These are phyloP conservation scores for Glaucomys volans DNA, from an alignment of 2,113 vertebrate species.

Conservation along the genomic window DNA sequence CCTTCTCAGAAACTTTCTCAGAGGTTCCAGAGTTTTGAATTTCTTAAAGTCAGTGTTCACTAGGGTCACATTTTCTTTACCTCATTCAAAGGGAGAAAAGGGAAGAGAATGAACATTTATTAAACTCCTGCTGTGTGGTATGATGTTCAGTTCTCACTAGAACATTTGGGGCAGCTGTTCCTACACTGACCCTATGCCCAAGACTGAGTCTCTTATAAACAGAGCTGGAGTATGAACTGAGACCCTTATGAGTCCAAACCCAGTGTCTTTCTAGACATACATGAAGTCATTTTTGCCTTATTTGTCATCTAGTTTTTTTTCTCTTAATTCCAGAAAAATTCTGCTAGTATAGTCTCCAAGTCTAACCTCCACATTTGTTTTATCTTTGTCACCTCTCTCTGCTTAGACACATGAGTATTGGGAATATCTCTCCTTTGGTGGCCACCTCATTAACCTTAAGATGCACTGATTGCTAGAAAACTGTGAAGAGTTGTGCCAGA, in stretches of 20 bases:
- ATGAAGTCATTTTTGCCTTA: not conserved
- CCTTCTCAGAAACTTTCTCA: not conserved
- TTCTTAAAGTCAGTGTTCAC: conserved; percentile 27
- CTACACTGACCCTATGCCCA: not conserved
- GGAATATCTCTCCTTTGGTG: not conserved
- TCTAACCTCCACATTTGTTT: not conserved
- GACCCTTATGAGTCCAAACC: not conserved
- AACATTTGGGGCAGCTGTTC: not conserved
- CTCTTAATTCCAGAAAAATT: not conserved
- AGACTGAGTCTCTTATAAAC: not conserved
- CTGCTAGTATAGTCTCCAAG: not conserved
- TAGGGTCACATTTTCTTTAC: not conserved
- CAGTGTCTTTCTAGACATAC: not conserved
- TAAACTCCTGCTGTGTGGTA: not conserved
- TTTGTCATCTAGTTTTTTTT: not conserved
- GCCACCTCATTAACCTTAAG: not conserved
- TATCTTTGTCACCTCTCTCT: not conserved
- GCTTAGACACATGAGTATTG: not conserved
- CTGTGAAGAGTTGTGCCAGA: not conserved
- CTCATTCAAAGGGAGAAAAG: not conserved
- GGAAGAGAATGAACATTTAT: not conserved
- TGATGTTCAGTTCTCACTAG: not conserved
- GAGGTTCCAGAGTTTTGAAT: not conserved
- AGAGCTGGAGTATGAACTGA: not conserved
- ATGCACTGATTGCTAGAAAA: not conserved